phyloP scores from a whole-genome alignment of 2,888 invertebrate species.

The Acanthosoma haemorrhoidale region DNA sequence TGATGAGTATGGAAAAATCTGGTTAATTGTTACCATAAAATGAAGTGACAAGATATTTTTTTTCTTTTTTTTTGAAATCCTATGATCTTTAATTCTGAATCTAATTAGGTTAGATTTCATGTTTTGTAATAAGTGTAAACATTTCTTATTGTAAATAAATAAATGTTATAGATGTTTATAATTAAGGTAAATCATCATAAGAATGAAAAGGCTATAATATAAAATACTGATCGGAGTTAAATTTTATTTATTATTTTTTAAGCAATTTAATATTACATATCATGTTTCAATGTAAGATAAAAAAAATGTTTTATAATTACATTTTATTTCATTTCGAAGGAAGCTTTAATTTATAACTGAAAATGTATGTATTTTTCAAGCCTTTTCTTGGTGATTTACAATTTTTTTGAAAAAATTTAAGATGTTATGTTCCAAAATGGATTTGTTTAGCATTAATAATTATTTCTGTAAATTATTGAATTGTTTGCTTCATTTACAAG shows the following conservation, averaged over 20 bases:
- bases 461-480: constrained; percentile 16
- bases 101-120: background rate
- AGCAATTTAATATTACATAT: constrained; percentile 6
- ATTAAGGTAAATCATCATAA: background rate
- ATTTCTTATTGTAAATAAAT: constrained; percentile 9
- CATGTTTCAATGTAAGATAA: constrained; percentile 1
- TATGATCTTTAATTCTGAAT: background rate
- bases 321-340: background rate
- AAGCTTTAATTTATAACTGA: constrained; percentile 1
- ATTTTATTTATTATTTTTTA: constrained; percentile 7
- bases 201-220: background rate
- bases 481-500: constrained; percentile 27
- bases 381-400: background rate
- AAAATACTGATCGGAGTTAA: background rate
- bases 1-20: background rate
- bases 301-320: background rate
- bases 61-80: background rate
- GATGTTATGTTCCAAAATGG: background rate
- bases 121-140: background rate
- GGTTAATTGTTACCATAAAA: constrained; percentile 24
- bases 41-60: background rate
- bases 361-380: background rate
- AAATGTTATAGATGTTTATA: background rate
- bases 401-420: background rate
- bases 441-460: background rate